Base-by-base conservation (phyloP, 2,113 vertebrate species). In the Hyperopisus bebe region DNA sequence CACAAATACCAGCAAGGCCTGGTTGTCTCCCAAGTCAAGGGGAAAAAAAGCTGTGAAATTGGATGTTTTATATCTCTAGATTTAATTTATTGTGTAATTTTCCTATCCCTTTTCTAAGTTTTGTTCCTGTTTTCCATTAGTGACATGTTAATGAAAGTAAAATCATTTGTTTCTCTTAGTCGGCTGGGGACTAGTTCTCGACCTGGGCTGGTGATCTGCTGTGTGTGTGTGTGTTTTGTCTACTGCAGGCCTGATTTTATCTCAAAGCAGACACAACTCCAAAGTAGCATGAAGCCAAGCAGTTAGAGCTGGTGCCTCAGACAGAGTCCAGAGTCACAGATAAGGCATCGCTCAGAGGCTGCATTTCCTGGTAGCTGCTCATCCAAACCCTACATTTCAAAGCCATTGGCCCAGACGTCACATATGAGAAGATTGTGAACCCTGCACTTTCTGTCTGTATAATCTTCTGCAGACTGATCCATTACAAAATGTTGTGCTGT, bases 171-270 rank as follows among this genome's bases (percentile, higher is more conserved):
- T 50, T 55, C 47, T 89, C 89, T 88, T 58, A 27, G 55, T 58
- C 8, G 39, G 84, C 55, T 88, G 55, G 44, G 51, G 31, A 86
- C 85, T 87, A 21, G 35, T n/a, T 2, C 87, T 91, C 80, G 62
- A 39, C 88, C 91, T 89, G 48, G 21, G 82, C 24, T 82, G 42
- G 77, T 46, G 8, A 5, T 90, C 31, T n/a, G 1, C 84, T 50
- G 50, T 17, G 50, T 51, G 50, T 27, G 66, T n/a, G 86, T 47
- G 44, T 95, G 94, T 94, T 94, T 93, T 92, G 94, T 90, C 94
- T 94, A 51, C 86, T 15, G 51, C 11, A 9, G 89, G 89, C 88
- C 82, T 91, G 93, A 94, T 93, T 82, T 3, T 82, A 90, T 92
- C 93, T 90, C 62, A 7, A 21, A 88, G 85, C 90, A 94, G 92